phyloP scores from a whole-genome alignment of 2,888 invertebrate species.

The Rhamnusium bicolor region DNA sequence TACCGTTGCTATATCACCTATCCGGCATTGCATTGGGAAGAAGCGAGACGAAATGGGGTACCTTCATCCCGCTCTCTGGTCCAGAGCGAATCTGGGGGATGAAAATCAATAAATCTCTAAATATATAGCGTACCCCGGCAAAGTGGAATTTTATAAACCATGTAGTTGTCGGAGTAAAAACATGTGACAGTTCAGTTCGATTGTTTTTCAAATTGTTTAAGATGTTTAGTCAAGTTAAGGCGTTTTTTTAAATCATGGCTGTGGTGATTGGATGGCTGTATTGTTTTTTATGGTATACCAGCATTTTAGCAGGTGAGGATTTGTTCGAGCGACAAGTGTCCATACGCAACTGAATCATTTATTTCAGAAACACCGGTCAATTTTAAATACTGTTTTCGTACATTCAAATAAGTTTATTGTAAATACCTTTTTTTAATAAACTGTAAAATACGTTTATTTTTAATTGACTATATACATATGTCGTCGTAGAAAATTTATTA shows the following conservation, averaged over 20 bases:
- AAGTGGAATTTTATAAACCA: constrained; percentile 30
- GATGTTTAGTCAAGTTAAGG: constrained; percentile 19
- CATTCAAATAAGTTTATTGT: too few species aligned
- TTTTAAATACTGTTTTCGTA: too few species aligned
- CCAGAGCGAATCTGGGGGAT: constrained; percentile 40
- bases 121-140: constrained; percentile 22
- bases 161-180: constrained; percentile 42
- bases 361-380: not conserved
- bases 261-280: constrained; percentile 64
- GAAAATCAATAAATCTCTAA: constrained; percentile 49
- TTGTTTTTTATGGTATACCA: constrained; percentile 68
- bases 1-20: not conserved
- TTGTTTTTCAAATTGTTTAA: constrained; percentile 30
- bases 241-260: constrained; percentile 54
- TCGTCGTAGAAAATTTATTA: too few species aligned
- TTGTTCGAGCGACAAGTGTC: not conserved
- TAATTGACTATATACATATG: too few species aligned
- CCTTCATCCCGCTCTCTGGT: constrained; percentile 9
- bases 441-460: too few species aligned
- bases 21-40: not conserved
- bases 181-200: constrained; percentile 28
- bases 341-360: not conserved
- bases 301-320: constrained; percentile 68
- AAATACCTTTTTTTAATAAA: too few species aligned
- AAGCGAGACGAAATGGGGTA: not conserved